Conservation (phyloP, 2,797 vertebrate species). For the Agapornis canus region DNA sequence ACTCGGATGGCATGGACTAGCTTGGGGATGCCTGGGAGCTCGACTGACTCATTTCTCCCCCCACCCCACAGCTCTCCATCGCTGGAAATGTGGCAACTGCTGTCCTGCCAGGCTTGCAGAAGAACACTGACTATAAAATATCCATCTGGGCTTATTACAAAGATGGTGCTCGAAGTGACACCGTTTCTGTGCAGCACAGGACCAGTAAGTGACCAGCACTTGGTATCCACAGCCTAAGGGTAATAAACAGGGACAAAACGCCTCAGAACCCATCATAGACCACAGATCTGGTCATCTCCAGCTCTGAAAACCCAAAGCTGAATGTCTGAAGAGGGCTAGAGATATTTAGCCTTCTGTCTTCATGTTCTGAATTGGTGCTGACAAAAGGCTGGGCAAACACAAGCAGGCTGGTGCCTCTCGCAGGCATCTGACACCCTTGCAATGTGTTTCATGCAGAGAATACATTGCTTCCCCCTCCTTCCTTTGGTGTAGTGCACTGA, state of each 20-base stretch:
- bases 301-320: not conserved
- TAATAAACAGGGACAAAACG: not conserved
- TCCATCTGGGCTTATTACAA: constrained; percentile 90
- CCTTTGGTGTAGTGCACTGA: not conserved
- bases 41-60: not conserved
- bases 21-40: not conserved
- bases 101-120: constrained; percentile 83
- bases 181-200: constrained; percentile 85
- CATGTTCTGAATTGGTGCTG: not conserved
- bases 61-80: constrained; percentile 80
- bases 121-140: constrained; percentile 89
- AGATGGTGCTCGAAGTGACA: constrained; percentile 90
- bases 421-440: not conserved
- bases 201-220: constrained; percentile 81
- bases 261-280: not conserved
- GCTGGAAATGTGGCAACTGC: constrained; percentile 81
- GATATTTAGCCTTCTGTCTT: not conserved
- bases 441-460: rapidly evolving
- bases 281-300: not conserved
- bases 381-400: not conserved
- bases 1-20: not conserved
- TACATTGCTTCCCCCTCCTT: not conserved
- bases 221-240: rapidly evolving
- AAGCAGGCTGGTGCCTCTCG: not conserved
- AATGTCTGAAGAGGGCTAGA: not conserved